Percentiles rank a stretch among this genome's conserved stretches.
Evolutionary conservation across 2,797 vertebrate species (phyloP).

Genomic region (Chelon labrosus): DNA sequence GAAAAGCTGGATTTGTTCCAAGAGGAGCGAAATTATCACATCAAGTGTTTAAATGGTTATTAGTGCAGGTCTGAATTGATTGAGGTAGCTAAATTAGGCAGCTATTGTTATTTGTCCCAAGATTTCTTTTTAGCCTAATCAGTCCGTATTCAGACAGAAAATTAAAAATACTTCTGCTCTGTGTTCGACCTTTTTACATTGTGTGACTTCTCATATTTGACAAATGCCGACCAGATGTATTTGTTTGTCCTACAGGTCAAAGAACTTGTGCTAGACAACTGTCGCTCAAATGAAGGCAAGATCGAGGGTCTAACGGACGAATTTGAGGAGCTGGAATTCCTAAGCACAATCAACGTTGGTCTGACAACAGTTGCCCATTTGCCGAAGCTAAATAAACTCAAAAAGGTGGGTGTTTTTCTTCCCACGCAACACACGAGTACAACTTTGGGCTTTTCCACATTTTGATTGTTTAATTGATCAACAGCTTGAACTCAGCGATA

Average conservation of each 20-base stretch:
- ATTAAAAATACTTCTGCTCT: background rate
- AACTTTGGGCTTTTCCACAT: slow-evolving; percentile 4
- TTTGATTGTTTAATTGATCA: slow-evolving; percentile 41
- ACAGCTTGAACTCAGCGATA: slow-evolving; percentile 98
- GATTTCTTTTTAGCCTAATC: background rate
- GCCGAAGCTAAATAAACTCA: slow-evolving; percentile 99
- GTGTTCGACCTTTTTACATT: background rate
- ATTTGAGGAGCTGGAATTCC: slow-evolving; percentile 97
- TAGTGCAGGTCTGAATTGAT: too few relatives aligned
- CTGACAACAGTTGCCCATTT: slow-evolving; percentile 95
- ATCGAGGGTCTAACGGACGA: slow-evolving; percentile 97
- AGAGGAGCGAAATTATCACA: too few relatives aligned
- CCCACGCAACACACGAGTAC: too few relatives aligned
- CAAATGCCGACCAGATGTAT: background rate
- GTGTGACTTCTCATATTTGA: background rate
- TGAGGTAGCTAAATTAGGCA: too few relatives aligned
- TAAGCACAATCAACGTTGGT: slow-evolving; percentile 99
- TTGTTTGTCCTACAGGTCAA: slow-evolving; percentile 88
- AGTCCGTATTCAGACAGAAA: background rate
- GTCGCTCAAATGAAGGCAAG: slow-evolving; percentile 96
- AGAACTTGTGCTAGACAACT: slow-evolving; percentile 98
- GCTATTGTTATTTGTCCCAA: too few relatives aligned
- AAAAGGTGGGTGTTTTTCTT: slow-evolving; percentile 88
- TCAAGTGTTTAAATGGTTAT: too few relatives aligned
- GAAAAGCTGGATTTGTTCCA: too few relatives aligned